Evolutionary conservation across 2,113 vertebrate genomes (phyloP).

Genomic region (Mesitornis unicolor): DNA sequence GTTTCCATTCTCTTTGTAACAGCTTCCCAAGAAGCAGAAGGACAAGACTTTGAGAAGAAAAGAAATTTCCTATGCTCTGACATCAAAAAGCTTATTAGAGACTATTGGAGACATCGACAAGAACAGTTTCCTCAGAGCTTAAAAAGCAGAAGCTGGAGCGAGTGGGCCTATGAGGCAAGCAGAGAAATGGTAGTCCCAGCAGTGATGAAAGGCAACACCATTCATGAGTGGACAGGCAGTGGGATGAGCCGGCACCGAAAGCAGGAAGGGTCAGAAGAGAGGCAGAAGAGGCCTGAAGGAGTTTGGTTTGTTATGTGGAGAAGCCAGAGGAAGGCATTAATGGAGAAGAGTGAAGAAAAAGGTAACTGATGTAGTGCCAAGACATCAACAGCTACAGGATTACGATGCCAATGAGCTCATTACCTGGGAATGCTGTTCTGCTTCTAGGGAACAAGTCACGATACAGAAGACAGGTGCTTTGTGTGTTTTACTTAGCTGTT

Average conservation of each 20-base stretch:
- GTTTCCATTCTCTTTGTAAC: not conserved
- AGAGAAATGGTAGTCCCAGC: not conserved
- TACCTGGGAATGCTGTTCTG: slow-evolving; percentile 10
- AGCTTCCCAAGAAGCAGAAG: not conserved
- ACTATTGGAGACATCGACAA: not conserved
- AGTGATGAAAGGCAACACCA: not conserved
- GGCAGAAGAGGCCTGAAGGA: not conserved
- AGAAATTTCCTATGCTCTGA: not conserved
- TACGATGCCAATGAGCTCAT: slow-evolving; percentile 19
- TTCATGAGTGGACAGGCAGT: not conserved
- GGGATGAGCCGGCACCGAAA: not conserved
- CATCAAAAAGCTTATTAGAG: not conserved
- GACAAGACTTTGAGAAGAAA: not conserved
- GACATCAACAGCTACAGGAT: not conserved
- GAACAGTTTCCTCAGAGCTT: not conserved
- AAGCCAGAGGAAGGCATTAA: not conserved
- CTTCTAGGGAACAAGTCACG: not conserved
- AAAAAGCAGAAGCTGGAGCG: not conserved
- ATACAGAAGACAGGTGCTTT: not conserved
- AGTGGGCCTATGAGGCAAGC: accelerated
- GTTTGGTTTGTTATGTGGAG: not conserved
- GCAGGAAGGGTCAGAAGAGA: not conserved
- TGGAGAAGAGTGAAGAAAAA: not conserved
- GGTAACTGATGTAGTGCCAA: not conserved
- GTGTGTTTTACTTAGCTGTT: slow-evolving; percentile 9